Evolutionary conservation across 2,888 invertebrate species (phyloP).

Genomic region (Eubasilissa splendida): DNA sequence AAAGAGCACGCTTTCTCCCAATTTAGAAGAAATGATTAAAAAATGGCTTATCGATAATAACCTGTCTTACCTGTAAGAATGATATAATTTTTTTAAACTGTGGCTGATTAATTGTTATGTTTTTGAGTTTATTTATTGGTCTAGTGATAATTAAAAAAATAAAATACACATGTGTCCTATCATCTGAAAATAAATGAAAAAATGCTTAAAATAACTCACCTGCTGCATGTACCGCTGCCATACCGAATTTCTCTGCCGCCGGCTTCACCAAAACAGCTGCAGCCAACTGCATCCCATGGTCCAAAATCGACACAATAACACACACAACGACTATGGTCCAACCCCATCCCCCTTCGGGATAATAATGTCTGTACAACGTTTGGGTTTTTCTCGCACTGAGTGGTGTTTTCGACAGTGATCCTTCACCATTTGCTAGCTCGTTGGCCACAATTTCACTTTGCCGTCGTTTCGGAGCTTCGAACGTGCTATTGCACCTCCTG

Average conservation of each 20-base stretch:
- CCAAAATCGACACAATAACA: conserved; percentile 80
- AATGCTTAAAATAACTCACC: conserved; percentile 47
- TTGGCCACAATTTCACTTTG: conserved; percentile 55
- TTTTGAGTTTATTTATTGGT: no score
- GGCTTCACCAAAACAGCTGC: conserved; percentile 62
- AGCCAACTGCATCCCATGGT: conserved; percentile 82
- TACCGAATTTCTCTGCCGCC: conserved; percentile 54
- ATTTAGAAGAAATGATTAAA: no score
- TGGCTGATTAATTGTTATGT: no score
- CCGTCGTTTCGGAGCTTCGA: conserved; percentile 54
- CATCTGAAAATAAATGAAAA: neutral
- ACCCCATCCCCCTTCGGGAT: conserved; percentile 93
- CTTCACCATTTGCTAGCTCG: conserved; percentile 45
- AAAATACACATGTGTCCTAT: no score
- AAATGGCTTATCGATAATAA: no score
- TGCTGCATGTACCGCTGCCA: conserved; percentile 55
- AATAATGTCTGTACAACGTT: conserved; percentile 82
- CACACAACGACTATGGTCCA: conserved; percentile 85
- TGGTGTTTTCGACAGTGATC: conserved; percentile 58
- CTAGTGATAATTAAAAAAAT: no score
- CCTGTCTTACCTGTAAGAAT: no score
- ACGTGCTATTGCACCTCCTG: conserved; percentile 57
- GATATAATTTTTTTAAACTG: no score
- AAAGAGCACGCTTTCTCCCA: no score
- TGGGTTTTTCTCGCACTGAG: conserved; percentile 76